Evolutionary conservation across 2,888 invertebrate species (phyloP), one percentile per base, ranked within the genome.

Genomic region (Ormyrus rosae): DNA sequence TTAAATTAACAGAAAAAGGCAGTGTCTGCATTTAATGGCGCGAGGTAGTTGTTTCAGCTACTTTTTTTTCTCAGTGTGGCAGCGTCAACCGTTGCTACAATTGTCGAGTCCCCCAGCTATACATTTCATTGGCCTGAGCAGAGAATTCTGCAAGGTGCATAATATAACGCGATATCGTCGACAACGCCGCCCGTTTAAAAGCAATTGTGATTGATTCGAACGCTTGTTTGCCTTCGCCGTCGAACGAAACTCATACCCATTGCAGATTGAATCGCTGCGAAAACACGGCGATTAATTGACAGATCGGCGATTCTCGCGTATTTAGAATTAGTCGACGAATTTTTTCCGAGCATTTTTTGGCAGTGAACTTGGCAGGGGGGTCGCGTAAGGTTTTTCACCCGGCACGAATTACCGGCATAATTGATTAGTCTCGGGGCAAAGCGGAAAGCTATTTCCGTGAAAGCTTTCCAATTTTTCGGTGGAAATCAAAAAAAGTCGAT

Each of bases 161-260:
- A 34, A 34, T 34, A 34, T 34, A 34, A 34, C 34, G 34, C 34
- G 34, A 34, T 34, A 34, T 13, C 34, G 34, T 34, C 4, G 34
- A 7, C 7, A 0, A n/a, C 58, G 46, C 2, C 4, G 19, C 9
- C 56, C 61, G 50, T 61, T 71, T 51, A 71, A 61, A 61, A 61
- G 71, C 71, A 8, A 60, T 60, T 71, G 60, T 51, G 50, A 71
- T 61, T 56, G 60, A 71, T 71, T 19, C 6, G 6, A 8, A 6
- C 10, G 56, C 46, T 45, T 50, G 7, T 60, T 50, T 51, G 50
- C 50, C n/a, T 8, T 11, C 2, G 11, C 5, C 45, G 8, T 46
- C 9, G 0, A 56, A n/a, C n/a, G 13, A 10, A 50, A 9, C 7
- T 9, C 46, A 73, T 63, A 45, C 13, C 48, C 48, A 11, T 10